phyloP scores from a whole-genome alignment of 2,113 vertebrate genomes.

The Andinoacara biseriatus region DNA sequence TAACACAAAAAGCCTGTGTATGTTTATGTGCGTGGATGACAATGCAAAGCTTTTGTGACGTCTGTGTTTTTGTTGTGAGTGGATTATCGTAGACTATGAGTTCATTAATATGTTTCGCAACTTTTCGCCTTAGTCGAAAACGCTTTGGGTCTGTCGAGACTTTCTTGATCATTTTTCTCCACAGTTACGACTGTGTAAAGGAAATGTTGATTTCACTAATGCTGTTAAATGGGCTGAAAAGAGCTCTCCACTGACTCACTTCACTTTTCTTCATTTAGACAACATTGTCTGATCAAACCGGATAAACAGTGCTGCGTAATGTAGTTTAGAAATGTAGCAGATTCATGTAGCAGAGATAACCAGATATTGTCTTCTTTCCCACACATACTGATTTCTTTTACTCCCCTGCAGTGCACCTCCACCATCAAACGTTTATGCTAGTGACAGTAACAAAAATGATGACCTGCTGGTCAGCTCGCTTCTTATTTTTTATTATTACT shows the following conservation, averaged over 20 bases:
- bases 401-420: neutral
- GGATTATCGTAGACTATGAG: neutral
- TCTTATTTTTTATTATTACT: neutral
- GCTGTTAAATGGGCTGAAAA: neutral
- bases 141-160: neutral
- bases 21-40: conserved; percentile 1
- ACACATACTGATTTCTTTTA: neutral
- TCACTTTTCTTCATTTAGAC: neutral
- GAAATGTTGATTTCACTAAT: too few species aligned
- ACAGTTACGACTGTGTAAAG: neutral
- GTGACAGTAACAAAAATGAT: neutral
- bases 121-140: neutral
- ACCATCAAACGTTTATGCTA: neutral
- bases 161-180: neutral
- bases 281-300: neutral
- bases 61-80: neutral
- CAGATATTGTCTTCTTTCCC: neutral
- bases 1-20: neutral
- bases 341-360: neutral
- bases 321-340: neutral
- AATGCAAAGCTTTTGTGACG: neutral
- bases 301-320: neutral
- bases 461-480: neutral
- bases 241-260: neutral
- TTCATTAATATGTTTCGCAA: neutral